Conservation (phyloP, 2,888 invertebrate species). For the Cybosia mesomella region DNA sequence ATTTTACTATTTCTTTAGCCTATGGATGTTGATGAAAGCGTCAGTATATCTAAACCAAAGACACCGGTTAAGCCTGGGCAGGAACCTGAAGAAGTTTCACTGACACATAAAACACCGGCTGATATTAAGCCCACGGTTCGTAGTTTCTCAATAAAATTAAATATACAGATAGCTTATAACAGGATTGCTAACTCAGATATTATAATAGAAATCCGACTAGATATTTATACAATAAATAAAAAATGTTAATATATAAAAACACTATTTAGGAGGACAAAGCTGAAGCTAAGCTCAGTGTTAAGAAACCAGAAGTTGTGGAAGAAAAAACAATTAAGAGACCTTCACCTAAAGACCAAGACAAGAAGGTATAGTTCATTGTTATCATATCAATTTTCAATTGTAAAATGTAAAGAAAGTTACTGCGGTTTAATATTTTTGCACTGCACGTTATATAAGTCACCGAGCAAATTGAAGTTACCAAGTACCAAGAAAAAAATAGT, state of each 20-base stretch:
- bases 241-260: constrained; percentile 34
- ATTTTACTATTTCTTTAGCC: constrained; percentile 62
- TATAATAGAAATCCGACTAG: neutral
- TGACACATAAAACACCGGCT: constrained; percentile 83
- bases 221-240: neutral
- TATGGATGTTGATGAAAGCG: constrained; percentile 83
- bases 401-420: neutral
- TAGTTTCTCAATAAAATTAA: constrained; percentile 46
- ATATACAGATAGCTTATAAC: neutral
- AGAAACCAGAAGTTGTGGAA: constrained; percentile 82
- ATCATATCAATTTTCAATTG: neutral
- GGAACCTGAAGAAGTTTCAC: constrained; percentile 80
- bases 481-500: constrained; percentile 61
- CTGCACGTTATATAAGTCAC: constrained; percentile 64
- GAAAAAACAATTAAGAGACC: constrained; percentile 81
- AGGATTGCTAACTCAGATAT: constrained; percentile 11
- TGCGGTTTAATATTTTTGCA: constrained; percentile 13
- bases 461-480: constrained; percentile 65
- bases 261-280: constrained; percentile 76
- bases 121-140: constrained; percentile 82
- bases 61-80: constrained; percentile 73
- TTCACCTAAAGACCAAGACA: constrained; percentile 68
- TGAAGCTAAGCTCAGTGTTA: constrained; percentile 81
- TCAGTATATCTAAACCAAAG: constrained; percentile 77
- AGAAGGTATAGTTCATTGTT: constrained; percentile 64